A percentile compares a stretch with the other conserved stretches of the same genome.
Conservation (phyloP, 2,888 invertebrate genomes). For the Artemia sinica region DNA sequence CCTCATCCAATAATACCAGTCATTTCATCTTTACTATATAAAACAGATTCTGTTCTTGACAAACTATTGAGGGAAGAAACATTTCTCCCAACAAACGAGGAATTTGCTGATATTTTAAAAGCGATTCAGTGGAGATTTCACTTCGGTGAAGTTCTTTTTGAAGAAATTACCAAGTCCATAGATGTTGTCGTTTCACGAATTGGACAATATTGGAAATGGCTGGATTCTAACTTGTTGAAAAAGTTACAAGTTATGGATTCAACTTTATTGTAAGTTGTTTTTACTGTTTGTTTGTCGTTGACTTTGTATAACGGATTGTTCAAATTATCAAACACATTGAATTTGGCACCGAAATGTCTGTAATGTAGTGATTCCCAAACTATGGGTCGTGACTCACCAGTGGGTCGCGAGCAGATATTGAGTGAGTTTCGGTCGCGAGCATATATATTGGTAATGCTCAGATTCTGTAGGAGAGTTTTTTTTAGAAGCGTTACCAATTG, state of each 20-base stretch:
- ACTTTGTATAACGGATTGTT: no score
- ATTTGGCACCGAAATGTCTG: no score
- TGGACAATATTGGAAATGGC: conserved; percentile 20
- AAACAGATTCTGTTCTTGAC: conserved; percentile 17
- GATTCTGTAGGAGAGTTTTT: no score
- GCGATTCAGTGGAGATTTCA: conserved; percentile 23
- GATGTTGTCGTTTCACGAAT: conserved; percentile 17
- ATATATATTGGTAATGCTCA: no score
- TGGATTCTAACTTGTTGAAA: background rate
- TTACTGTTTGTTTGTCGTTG: no score
- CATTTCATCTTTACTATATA: conserved; percentile 11
- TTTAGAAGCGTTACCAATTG: no score
- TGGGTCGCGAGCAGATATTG: no score
- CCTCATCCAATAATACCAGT: conserved; percentile 16
- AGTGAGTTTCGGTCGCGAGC: no score
- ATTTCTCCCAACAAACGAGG: conserved; percentile 21
- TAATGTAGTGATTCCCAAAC: no score
- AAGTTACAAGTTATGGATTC: background rate
- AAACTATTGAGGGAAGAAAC: conserved; percentile 19
- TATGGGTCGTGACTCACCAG: no score
- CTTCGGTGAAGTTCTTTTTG: conserved; percentile 21
- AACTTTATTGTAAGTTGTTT: background rate
- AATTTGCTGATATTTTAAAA: conserved; percentile 21
- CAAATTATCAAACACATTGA: no score
- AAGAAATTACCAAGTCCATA: conserved; percentile 20